A percentile compares a stretch with the other conserved stretches of the same genome.
Conservation (phyloP, 2,888 invertebrate genomes). For the Xestoiulus laeticollis region DNA sequence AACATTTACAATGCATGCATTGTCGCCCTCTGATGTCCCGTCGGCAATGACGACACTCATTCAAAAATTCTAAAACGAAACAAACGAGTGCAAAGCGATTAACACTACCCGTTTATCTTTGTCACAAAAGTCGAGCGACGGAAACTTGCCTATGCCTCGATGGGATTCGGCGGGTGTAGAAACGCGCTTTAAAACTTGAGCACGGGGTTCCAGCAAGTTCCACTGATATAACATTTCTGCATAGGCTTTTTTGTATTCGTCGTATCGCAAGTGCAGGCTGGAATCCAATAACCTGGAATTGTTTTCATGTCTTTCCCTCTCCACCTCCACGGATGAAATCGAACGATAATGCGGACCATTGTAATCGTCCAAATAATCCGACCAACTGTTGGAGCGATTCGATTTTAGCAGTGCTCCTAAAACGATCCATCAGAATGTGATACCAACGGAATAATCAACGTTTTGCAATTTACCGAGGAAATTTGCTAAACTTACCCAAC, state of each 20-base stretch:
- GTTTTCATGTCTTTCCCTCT: conserved; percentile 61
- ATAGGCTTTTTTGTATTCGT: conserved; percentile 85
- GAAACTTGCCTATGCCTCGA: conserved; percentile 69
- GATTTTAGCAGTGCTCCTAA: conserved; percentile 60
- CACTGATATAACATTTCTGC: conserved; percentile 88
- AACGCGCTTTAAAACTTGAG: conserved; percentile 76
- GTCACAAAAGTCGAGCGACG: neutral
- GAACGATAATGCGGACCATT: conserved; percentile 61
- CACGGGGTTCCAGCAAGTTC: conserved; percentile 80
- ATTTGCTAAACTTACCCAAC: neutral
- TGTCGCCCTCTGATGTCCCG: conserved; percentile 72
- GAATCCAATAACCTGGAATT: conserved; percentile 66
- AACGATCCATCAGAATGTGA: neutral
- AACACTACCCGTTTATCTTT: neutral
- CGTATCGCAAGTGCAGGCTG: conserved; percentile 72
- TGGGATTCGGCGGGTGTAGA: conserved; percentile 67
- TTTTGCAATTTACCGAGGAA: neutral
- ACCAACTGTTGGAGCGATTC: conserved; percentile 85
- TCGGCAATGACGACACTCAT: conserved; percentile 77
- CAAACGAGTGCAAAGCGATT: neutral
- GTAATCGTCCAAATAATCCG: conserved; percentile 82
- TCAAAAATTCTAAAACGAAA: conserved; percentile 71
- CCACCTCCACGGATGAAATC: conserved; percentile 58
- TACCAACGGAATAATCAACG: neutral
- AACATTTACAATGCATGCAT: conserved; percentile 75